Percentiles rank a stretch among this genome's conserved stretches.
These are phyloP conservation scores for Pangasius mekongensis DNA, from an alignment of 2,797 vertebrate genomes.

Conservation along the genomic window DNA sequence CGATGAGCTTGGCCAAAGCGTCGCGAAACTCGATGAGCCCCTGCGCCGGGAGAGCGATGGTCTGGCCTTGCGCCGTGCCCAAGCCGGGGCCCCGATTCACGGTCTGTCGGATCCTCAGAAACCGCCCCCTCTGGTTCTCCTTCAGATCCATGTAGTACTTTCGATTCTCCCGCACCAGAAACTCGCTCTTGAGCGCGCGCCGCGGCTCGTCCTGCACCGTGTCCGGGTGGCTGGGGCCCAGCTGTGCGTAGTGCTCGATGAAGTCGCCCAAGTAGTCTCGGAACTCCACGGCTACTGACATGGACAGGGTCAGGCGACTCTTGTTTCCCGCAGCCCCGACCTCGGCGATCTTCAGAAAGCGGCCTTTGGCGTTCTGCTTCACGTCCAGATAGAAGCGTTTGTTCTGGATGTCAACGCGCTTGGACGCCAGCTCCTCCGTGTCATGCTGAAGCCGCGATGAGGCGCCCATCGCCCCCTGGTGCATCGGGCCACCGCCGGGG, in stretches of 20 bases:
- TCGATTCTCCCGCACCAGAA: slow-evolving; percentile 95
- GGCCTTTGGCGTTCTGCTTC: slow-evolving; percentile 98
- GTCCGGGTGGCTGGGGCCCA: slow-evolving; percentile 94
- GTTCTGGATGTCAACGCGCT: slow-evolving; percentile 98
- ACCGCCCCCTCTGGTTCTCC: slow-evolving; percentile 98
- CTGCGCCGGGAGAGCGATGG: slow-evolving; percentile 95
- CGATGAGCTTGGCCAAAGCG: slow-evolving; percentile 97
- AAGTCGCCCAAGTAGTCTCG: slow-evolving; percentile 98
- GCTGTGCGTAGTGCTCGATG: slow-evolving; percentile 98
- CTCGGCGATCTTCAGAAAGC: slow-evolving; percentile 99
- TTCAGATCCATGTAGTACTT: slow-evolving; percentile 99
- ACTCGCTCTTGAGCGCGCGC: slow-evolving; percentile 95
- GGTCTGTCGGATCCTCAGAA: slow-evolving; percentile 96
- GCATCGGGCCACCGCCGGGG: slow-evolving; percentile 79
- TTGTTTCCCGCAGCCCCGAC: slow-evolving; percentile 95
- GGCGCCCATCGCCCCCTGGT: slow-evolving; percentile 81
- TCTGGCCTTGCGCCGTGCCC: slow-evolving; percentile 96
- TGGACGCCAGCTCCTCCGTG: slow-evolving; percentile 98
- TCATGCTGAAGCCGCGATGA: slow-evolving; percentile 92
- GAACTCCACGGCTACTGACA: slow-evolving; percentile 96
- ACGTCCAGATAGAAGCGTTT: slow-evolving; percentile 99
- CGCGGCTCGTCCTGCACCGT: slow-evolving; percentile 93
- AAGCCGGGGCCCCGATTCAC: slow-evolving; percentile 96
- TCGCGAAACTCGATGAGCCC: slow-evolving; percentile 98
- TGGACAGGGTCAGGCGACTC: slow-evolving; percentile 96